phyloP scores from a whole-genome alignment of 1,140 invertebrate species.

The Drosophila jambulina region DNA sequence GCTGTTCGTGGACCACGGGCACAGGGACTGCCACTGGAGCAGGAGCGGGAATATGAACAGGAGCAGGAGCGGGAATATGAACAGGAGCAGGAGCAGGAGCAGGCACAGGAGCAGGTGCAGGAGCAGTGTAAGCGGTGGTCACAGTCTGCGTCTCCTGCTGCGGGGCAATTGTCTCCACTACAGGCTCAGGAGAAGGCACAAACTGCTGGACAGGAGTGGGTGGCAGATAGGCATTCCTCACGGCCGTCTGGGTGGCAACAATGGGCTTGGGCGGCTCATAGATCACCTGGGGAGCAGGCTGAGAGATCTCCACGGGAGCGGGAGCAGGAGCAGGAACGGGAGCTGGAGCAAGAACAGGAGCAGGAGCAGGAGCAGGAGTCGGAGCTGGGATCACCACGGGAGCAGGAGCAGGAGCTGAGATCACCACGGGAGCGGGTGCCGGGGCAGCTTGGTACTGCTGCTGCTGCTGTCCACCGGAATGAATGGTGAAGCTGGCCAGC shows the following conservation, averaged over 20 bases:
- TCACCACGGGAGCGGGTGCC: neutral
- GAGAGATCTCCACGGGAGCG: neutral
- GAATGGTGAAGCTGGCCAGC: conserved; percentile 66
- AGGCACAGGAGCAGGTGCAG: neutral
- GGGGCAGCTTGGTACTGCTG: conserved; percentile 4
- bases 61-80: neutral
- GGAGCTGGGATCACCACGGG: conserved; percentile 6
- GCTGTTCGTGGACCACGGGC: conserved; percentile 38
- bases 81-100: conserved; percentile 5
- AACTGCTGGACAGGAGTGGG: conserved; percentile 48
- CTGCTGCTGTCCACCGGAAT: conserved; percentile 33
- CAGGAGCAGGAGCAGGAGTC: neutral
- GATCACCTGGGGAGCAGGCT: conserved; percentile 40
- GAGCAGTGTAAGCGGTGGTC: conserved; percentile 9
- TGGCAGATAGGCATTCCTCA: conserved; percentile 51
- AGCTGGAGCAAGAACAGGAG: neutral
- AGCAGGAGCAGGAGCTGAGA: neutral
- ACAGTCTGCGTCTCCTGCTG: conserved; percentile 17
- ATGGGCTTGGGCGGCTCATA: conserved; percentile 52
- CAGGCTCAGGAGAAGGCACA: conserved; percentile 40
- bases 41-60: neutral
- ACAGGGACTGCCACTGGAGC: conserved; percentile 23
- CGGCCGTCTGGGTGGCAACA: conserved; percentile 45
- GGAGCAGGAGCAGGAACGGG: neutral
- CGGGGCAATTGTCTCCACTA: conserved; percentile 27